Evolutionary conservation across 2,113 vertebrate genomes (phyloP), one percentile per base, ranked within the genome.

Genomic region (Lepisosteus oculatus): DNA sequence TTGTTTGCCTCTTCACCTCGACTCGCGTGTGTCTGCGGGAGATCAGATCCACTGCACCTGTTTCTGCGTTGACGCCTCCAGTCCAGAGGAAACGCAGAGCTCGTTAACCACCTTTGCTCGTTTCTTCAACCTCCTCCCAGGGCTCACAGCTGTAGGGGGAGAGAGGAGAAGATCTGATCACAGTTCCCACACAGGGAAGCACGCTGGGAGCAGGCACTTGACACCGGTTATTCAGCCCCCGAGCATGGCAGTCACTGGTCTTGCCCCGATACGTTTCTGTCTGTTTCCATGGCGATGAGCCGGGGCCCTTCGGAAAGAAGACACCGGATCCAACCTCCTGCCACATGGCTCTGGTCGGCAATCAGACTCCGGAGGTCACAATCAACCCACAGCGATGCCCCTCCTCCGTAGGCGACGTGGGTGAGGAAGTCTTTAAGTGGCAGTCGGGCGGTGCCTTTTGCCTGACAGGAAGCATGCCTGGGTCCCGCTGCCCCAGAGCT

Each of bases 271-370:
- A 83, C 73, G 81, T 82, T 73, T 78, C 67, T 15, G 17, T 43
- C 72, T 81, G 71, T 74, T 12, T 64, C 63, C 76, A 67, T 71
- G 74, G 82, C 71, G 77, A 80, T 78, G 62, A 61, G 17, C 7
- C 29, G 4, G 68, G 42, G 76, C 77, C 74, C 77, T 72, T 71
- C 70, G 77, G 41, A 71, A 51, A 51, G 78, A 81, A 80, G 80
- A 80, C 86, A 81, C 62, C 76, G 83, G 82, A 79, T 83, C 77
- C 79, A 79, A 75, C 75, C 17, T 73, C 47, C 55, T 70, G 59
- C 76, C 77, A 78, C 80, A 79, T 82, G 80, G 75, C 79, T 74
- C 76, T 80, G 78, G 77, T 87, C 84, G 83, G 78, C 77, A 83
- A 82, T 83, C 76, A 80, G 75, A 71, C 75, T 78, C 79, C 78